Percentiles rank a stretch among this genome's conserved stretches.
phyloP scores from a whole-genome alignment of 2,113 vertebrate genomes.

The Verasper variegatus region DNA sequence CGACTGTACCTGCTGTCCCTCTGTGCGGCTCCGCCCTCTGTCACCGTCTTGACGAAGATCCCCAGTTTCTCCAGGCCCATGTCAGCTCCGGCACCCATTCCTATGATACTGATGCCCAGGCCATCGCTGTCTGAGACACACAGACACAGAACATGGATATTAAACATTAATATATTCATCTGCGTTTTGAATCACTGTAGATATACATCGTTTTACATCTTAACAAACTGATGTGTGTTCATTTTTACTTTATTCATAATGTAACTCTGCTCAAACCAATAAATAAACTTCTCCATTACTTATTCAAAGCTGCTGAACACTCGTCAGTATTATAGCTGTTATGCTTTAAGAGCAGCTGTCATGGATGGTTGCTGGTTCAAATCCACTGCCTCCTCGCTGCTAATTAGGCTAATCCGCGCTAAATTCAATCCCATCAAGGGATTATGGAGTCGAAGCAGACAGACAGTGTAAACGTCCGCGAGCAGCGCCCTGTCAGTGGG shows the following conservation, averaged over 20 bases:
- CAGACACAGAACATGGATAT: not conserved
- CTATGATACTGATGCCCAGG: slow-evolving; percentile 96
- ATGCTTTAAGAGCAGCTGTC: slow-evolving; percentile 31
- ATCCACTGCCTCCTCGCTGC: slow-evolving; percentile 49
- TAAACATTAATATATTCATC: too few relatives aligned
- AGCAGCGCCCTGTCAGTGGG: slow-evolving; percentile 21
- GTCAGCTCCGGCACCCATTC: slow-evolving; percentile 95
- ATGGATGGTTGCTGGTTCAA: slow-evolving; percentile 43
- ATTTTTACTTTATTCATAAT: too few relatives aligned
- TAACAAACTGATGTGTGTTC: too few relatives aligned
- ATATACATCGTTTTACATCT: too few relatives aligned
- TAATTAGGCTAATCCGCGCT: slow-evolving; percentile 77
- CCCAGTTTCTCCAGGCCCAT: slow-evolving; percentile 98
- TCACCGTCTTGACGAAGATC: slow-evolving; percentile 97
- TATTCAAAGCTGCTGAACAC: not conserved
- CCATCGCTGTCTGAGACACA: slow-evolving; percentile 87
- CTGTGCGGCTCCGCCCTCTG: slow-evolving; percentile 92
- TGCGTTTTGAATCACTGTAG: too few relatives aligned
- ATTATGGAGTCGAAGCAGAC: slow-evolving; percentile 55
- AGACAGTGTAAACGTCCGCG: slow-evolving; percentile 25
- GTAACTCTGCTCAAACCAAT: not conserved
- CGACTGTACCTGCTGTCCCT: slow-evolving; percentile 86
- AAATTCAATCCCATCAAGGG: slow-evolving; percentile 70
- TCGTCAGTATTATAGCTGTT: not conserved
- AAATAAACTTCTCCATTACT: not conserved